phyloP scores from a whole-genome alignment of 2,113 vertebrate species.

The Pica pica region DNA sequence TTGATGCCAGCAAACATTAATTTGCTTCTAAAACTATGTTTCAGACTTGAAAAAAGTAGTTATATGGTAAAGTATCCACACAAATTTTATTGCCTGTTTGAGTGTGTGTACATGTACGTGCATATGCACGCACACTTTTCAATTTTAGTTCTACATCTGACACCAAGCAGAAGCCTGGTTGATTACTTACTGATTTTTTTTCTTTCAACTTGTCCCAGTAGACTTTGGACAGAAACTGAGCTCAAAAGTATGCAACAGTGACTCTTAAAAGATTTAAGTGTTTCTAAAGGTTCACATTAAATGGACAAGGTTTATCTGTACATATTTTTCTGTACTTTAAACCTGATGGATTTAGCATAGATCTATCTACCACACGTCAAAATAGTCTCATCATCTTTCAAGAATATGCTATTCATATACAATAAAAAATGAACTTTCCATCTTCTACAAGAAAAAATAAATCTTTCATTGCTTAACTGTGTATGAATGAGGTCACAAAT shows the following conservation, averaged over 20 bases:
- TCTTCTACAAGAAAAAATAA: background rate
- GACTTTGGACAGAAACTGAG: background rate
- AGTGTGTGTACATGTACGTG: fast-evolving
- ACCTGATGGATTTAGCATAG: background rate
- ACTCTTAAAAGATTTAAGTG: background rate
- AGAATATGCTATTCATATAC: background rate
- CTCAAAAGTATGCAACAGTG: background rate
- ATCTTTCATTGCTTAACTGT: background rate
- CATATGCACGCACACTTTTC: background rate
- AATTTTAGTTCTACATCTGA: background rate
- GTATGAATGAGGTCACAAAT: background rate
- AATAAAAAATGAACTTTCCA: conserved; percentile 2
- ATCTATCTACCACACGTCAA: background rate
- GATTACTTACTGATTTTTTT: background rate
- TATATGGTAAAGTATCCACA: background rate
- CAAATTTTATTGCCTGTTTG: background rate
- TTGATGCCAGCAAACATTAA: background rate
- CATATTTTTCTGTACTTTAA: background rate
- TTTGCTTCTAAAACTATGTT: background rate
- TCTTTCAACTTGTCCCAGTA: background rate
- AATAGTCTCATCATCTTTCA: background rate
- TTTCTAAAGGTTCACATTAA: background rate
- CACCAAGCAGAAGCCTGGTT: background rate
- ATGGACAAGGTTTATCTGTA: background rate
- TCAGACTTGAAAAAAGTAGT: background rate